Percentiles rank a stretch among this genome's conserved stretches.
phyloP scores from a whole-genome alignment of 1,140 invertebrate species.

The Bradynema listronoti region DNA sequence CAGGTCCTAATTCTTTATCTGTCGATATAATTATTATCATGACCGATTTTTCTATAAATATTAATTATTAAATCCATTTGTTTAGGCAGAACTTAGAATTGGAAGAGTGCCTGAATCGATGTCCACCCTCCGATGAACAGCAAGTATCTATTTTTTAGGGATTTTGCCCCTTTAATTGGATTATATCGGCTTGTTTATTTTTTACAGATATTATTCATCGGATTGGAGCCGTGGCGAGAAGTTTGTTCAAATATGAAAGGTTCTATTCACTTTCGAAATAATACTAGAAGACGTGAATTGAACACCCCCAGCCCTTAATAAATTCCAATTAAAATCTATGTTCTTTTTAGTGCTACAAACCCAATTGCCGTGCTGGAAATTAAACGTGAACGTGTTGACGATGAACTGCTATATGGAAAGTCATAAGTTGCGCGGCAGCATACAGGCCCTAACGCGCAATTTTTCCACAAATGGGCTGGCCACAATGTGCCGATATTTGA shows the following conservation, averaged over 20 bases:
- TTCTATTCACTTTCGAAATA: not conserved
- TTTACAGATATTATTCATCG: not conserved
- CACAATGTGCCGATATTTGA: not conserved
- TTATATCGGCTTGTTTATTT: not conserved
- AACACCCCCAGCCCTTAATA: too few species aligned
- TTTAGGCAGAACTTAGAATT: constrained; percentile 2
- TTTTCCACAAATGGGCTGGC: not conserved
- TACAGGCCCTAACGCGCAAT: constrained; percentile 2
- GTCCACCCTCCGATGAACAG: too few species aligned
- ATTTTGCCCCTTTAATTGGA: not conserved
- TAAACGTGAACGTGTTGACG: constrained; percentile 1
- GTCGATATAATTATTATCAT: too few species aligned
- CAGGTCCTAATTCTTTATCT: too few species aligned
- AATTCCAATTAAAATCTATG: not conserved
- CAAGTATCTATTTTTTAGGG: not conserved
- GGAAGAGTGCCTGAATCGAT: not conserved
- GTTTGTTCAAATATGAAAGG: constrained; percentile 4
- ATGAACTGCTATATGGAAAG: constrained; percentile 3
- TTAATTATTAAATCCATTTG: not conserved
- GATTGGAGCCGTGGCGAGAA: constrained; percentile 3
- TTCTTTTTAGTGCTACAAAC: not conserved
- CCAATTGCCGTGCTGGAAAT: constrained; percentile 3
- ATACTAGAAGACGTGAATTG: not conserved
- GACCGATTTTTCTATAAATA: not conserved
- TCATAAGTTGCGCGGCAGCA: constrained; percentile 4